A percentile compares a stretch with the other conserved stretches of the same genome.
Evolutionary conservation across 2,797 vertebrate species (phyloP).

Genomic region (Orestias chungarensis): DNA sequence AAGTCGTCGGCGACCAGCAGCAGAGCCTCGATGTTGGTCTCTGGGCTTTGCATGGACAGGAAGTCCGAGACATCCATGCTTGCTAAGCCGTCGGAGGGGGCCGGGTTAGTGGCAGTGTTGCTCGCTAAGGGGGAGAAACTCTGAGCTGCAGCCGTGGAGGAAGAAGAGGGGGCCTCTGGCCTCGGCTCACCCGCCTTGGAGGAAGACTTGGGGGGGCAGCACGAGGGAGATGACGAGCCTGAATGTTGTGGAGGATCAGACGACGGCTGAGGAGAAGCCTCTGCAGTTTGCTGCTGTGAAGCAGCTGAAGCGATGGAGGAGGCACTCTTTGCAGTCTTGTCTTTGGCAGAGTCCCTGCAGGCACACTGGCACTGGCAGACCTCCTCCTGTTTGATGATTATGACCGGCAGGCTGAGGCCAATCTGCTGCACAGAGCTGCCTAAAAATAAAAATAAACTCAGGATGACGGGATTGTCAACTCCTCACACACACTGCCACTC

Average conservation of each 20-base stretch:
- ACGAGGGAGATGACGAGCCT: slow-evolving; percentile 47
- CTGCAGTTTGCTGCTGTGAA: slow-evolving; percentile 53
- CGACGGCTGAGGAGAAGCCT: slow-evolving; percentile 54
- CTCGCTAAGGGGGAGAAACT: slow-evolving; percentile 63
- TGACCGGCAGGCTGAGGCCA: slow-evolving; percentile 96
- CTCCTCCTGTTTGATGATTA: slow-evolving; percentile 99
- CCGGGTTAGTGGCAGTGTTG: slow-evolving; percentile 57
- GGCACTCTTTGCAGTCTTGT: slow-evolving; percentile 83
- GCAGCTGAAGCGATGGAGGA: slow-evolving; percentile 56
- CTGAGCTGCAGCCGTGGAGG: slow-evolving; percentile 57
- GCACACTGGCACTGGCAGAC: slow-evolving; percentile 98
- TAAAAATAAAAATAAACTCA: too few relatives aligned
- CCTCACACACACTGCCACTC: neutral
- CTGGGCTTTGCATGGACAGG: slow-evolving; percentile 90
- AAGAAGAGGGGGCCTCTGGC: slow-evolving; percentile 37
- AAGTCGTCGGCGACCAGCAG: slow-evolving; percentile 90
- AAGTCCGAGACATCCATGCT: slow-evolving; percentile 94
- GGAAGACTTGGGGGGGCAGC: slow-evolving; percentile 66
- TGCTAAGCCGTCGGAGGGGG: slow-evolving; percentile 84
- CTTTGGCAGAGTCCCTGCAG: slow-evolving; percentile 94
- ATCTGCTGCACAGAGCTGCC: slow-evolving; percentile 96
- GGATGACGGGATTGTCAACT: too few relatives aligned
- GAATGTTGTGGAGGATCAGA: slow-evolving; percentile 75
- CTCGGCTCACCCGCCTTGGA: slow-evolving; percentile 69
- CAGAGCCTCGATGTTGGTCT: slow-evolving; percentile 89